These are phyloP conservation scores for Craseonycteris thonglongyai DNA, from an alignment of 2,113 vertebrate species.

Conservation along the genomic window DNA sequence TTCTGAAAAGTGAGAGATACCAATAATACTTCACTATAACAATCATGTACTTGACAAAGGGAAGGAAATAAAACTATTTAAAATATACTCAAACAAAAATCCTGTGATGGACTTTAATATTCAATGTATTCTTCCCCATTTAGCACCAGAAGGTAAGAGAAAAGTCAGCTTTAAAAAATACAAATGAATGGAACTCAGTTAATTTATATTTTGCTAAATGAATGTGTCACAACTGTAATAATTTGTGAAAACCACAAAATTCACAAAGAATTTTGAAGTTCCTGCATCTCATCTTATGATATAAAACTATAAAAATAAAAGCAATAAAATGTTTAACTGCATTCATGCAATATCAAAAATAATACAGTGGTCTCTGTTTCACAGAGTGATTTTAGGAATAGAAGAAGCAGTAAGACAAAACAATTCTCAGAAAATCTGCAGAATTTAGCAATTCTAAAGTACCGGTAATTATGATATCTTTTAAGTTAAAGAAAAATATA, in stretches of 20 bases:
- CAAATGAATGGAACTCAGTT: neutral
- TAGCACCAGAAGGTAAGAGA: neutral
- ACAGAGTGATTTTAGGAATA: neutral
- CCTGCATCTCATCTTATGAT: neutral
- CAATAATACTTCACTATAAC: neutral
- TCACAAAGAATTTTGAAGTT: neutral
- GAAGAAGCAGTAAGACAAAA: neutral
- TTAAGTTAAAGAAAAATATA: neutral
- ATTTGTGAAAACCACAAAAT: neutral
- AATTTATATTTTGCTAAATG: neutral
- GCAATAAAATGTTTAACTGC: neutral
- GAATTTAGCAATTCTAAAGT: neutral
- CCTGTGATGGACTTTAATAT: neutral
- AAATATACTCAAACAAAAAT: neutral
- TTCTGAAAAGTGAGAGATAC: conserved; percentile 77
- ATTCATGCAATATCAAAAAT: neutral
- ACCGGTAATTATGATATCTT: neutral
- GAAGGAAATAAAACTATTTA: neutral
- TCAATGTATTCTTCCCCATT: neutral
- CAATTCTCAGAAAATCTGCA: neutral
- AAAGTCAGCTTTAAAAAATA: neutral
- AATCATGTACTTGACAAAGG: neutral
- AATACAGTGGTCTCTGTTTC: neutral
- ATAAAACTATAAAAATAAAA: neutral
- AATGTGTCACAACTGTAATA: neutral